These are phyloP conservation scores for Aphaenogaster floridana DNA, from an alignment of 1,140 invertebrate species.

Conservation along the genomic window DNA sequence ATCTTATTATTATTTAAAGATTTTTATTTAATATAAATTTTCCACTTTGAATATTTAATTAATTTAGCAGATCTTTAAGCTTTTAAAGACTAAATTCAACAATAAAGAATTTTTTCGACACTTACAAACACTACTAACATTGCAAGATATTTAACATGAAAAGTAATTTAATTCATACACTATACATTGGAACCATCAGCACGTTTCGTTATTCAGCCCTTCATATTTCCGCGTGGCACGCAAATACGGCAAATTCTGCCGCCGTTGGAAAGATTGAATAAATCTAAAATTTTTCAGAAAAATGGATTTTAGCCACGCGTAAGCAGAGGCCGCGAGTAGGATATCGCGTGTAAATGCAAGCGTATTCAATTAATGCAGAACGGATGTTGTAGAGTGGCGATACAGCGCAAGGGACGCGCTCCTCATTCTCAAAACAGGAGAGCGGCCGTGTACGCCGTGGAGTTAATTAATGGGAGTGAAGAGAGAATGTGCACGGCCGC, in stretches of 20 bases:
- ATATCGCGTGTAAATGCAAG: conserved; percentile 66
- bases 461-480: conserved; percentile 65
- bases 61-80: neutral
- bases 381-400: conserved; percentile 68
- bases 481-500: conserved; percentile 23
- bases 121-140: neutral
- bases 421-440: conserved; percentile 66
- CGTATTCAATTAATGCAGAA: conserved; percentile 70
- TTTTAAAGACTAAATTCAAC: neutral
- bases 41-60: neutral
- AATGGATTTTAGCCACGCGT: conserved; percentile 21
- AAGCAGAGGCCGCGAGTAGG: conserved; percentile 19
- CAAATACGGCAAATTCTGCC: conserved; percentile 4
- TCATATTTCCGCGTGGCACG: conserved; percentile 22
- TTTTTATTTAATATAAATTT: neutral
- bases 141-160: conserved; percentile 5
- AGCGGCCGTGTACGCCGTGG: conserved; percentile 50
- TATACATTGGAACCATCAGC: neutral
- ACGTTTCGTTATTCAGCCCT: neutral
- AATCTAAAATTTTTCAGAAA: conserved; percentile 51
- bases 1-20: neutral
- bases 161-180: neutral
- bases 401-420: conserved; percentile 51
- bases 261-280: conserved; percentile 17
- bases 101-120: neutral